These are phyloP conservation scores for Neogale vison DNA, from an alignment of 2,113 vertebrate species.

Conservation along the genomic window DNA sequence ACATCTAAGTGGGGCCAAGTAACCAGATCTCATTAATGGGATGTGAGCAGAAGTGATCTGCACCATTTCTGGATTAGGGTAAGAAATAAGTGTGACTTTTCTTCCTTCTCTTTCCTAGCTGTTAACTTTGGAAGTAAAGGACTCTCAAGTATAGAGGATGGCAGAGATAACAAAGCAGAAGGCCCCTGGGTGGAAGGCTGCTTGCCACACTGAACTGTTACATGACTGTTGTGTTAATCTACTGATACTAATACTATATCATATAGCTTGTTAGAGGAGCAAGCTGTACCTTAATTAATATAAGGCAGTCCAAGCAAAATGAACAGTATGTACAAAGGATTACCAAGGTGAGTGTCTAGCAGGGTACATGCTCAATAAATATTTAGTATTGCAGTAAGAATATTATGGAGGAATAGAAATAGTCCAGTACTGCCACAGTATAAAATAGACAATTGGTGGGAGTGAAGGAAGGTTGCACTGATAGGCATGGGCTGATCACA, in stretches of 20 bases:
- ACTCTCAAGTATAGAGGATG: not conserved
- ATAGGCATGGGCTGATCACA: not conserved
- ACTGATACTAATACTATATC: not conserved
- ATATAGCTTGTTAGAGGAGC: not conserved
- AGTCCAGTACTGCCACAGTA: not conserved
- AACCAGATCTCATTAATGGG: not conserved
- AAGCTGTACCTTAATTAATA: constrained; percentile 21
- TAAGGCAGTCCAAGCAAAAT: not conserved
- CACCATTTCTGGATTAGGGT: not conserved
- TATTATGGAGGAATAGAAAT: not conserved
- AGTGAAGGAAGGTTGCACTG: not conserved
- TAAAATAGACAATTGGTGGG: not conserved
- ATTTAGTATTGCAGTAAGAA: not conserved
- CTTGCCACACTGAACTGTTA: not conserved
- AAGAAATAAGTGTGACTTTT: not conserved
- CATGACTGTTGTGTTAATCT: not conserved
- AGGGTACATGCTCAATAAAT: not conserved
- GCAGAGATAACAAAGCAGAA: not conserved
- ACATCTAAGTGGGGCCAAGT: not conserved
- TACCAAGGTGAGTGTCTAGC: not conserved
- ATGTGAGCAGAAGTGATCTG: not conserved
- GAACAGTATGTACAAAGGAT: not conserved
- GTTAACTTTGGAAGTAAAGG: not conserved
- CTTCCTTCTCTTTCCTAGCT: not conserved
- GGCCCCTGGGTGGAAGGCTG: not conserved